Evolutionary conservation across 2,888 invertebrate species (phyloP), one percentile per base, ranked within the genome.

Genomic region (Aphidius colemani): DNA sequence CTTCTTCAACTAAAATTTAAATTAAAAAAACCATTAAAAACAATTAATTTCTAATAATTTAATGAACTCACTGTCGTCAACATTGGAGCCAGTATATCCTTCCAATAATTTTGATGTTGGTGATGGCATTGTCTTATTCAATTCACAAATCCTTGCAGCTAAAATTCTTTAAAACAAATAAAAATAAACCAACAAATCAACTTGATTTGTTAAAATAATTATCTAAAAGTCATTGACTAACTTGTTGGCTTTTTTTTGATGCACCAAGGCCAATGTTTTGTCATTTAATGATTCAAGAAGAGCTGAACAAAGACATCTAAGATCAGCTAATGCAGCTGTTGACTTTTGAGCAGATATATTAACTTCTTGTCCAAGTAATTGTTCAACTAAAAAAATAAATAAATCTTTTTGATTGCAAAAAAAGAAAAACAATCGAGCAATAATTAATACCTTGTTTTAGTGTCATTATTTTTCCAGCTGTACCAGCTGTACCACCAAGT

Each of bases 241-340:
- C 75, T 77, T 85, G 81, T 95, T 95, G 6, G 94, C 91, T 83
- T 93, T 92, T 74, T 92, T 88, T 74, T 94, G 94, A 83, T 95
- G 95, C 67, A 89, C 89, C 41, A 95, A 82, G 1, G 94, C 94
- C 65, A 93, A 85, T 57, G 90, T 91, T 83, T 95, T 95, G 78
- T 95, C 95, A 81, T 92, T 93, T 46, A 95, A 84, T 55, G 93
- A 89, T 78, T 95, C 95, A 72, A 95, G 85, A 48, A 95, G 83
- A 7, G 93, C 93, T 59, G 90, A 84, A 70, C 93, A 91, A 13
- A 95, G 82, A 1, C 91, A 90, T 74, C 91, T 90, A 51, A 94
- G 83, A 81, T 95, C 94, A 10, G 88, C 85, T 67, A 91, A 86
- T 2, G 91, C 91, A 70, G 88, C 88, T 9, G 87, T 85, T 70